Evolutionary conservation across 2,113 vertebrate species (phyloP).

Genomic region (Lycaon pictus): DNA sequence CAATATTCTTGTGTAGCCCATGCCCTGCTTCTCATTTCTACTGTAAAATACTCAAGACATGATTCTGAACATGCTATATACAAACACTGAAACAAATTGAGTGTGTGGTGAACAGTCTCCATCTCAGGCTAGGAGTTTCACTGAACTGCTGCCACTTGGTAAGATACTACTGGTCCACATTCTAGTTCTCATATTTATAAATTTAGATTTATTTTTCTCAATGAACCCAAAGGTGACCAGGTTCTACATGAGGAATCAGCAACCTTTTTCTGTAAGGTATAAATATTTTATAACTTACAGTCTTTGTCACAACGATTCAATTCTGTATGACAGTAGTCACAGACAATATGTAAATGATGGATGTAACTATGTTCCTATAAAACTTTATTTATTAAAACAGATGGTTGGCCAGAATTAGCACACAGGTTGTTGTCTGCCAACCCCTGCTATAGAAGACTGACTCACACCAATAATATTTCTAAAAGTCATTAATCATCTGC

Average conservation of each 20-base stretch:
- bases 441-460: background rate
- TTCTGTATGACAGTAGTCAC: background rate
- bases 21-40: background rate
- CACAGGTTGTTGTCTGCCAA: background rate
- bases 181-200: background rate
- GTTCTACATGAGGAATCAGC: background rate
- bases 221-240: background rate
- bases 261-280: background rate
- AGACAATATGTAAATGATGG: background rate
- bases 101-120: background rate
- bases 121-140: background rate
- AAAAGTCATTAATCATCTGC: background rate
- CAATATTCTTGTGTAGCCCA: background rate
- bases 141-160: background rate
- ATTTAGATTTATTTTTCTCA: background rate
- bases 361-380: background rate
- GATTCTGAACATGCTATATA: background rate
- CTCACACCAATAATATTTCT: background rate
- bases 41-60: background rate
- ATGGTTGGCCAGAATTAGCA: background rate
- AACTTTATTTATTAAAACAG: constrained; percentile 4
- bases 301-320: background rate
- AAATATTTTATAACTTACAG: background rate
- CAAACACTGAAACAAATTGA: background rate
- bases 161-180: background rate